These are phyloP conservation scores for Exaiptasia diaphana DNA, from an alignment of 64 coral and sea anemone genomes.

Conservation along the genomic window DNA sequence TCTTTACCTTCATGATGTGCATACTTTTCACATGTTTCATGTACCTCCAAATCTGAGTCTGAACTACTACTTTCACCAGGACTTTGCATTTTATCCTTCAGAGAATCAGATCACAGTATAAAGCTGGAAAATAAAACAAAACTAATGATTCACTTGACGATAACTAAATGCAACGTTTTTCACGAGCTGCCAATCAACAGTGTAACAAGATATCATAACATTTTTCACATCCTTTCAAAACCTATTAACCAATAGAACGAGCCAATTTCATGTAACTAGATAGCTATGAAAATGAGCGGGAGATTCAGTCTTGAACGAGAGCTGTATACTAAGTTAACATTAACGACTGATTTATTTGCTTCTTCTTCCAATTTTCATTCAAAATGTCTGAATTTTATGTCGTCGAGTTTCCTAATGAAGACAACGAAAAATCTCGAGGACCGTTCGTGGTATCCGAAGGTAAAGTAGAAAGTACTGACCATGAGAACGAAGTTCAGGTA, in stretches of 20 bases:
- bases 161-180: neutral
- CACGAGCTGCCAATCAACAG: neutral
- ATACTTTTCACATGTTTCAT: conserved; percentile 16
- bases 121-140: neutral
- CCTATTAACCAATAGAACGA: neutral
- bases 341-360: neutral
- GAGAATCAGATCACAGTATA: neutral
- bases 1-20: conserved; percentile 16
- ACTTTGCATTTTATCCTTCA: neutral
- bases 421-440: conserved; percentile 35
- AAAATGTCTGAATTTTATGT: conserved; percentile 38
- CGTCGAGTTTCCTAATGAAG: conserved; percentile 41
- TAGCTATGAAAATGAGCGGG: conserved; percentile 10
- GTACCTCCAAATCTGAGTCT: neutral
- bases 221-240: conserved; percentile 2
- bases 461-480: neutral
- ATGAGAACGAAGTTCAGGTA: neutral
- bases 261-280: neutral
- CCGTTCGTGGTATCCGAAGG: conserved; percentile 25
- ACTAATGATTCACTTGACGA: neutral
- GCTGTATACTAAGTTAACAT: neutral
- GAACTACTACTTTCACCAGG: conserved; percentile 8
- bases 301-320: neutral
- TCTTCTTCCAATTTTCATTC: neutral
- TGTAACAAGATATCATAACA: neutral